Conservation (phyloP, 2,888 invertebrate species). For the Brassicogethes aeneus region DNA sequence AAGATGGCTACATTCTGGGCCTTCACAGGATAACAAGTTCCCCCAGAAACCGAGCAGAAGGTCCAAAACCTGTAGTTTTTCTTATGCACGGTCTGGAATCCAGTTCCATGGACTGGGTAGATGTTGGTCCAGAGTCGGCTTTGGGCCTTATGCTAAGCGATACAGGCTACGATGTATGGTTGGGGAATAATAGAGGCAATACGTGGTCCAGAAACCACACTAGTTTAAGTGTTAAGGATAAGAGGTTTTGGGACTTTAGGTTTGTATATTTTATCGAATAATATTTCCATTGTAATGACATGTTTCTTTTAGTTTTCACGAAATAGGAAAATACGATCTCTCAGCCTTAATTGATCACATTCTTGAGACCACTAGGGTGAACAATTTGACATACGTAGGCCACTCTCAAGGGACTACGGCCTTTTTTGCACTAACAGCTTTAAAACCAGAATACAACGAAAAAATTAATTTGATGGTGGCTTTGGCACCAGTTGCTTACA, state of each 20-base stretch:
- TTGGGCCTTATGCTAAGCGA: constrained; percentile 17
- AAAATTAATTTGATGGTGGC: constrained; percentile 56
- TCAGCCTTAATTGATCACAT: constrained; percentile 68
- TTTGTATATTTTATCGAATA: no score
- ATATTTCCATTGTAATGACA: no score
- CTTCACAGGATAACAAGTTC: constrained; percentile 15
- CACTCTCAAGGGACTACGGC: constrained; percentile 65
- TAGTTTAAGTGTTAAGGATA: constrained; percentile 19
- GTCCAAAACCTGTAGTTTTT: constrained; percentile 10
- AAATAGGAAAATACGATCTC: constrained; percentile 66
- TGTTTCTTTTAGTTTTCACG: constrained; percentile 62
- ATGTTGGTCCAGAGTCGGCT: constrained; percentile 15
- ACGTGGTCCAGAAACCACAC: constrained; percentile 43
- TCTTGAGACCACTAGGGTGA: constrained; percentile 44
- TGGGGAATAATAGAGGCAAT: constrained; percentile 46
- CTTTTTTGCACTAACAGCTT: constrained; percentile 54
- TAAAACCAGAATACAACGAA: constrained; percentile 51
- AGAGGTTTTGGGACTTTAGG: constrained; percentile 18
- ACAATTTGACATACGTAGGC: constrained; percentile 61
- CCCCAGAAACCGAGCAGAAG: constrained; percentile 12
- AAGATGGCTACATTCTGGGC: constrained; percentile 20
- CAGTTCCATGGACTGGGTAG: constrained; percentile 16
- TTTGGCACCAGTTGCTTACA: constrained; percentile 56
- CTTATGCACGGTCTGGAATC: constrained; percentile 17
- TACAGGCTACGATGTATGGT: constrained; percentile 20